Evolutionary conservation across 1,140 invertebrate species (phyloP).

Genomic region (Drosophila insularis): DNA sequence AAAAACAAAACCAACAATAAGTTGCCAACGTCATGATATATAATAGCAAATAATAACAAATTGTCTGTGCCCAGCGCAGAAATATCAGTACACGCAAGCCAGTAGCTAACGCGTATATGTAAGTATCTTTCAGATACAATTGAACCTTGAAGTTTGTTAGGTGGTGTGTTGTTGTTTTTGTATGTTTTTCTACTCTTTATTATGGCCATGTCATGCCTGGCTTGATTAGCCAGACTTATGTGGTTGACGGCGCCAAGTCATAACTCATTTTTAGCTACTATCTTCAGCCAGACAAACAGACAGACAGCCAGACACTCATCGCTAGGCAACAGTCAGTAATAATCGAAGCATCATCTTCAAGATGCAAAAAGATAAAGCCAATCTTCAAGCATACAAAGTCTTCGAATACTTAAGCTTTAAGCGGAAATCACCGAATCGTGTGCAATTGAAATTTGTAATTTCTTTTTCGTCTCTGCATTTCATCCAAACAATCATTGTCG

Average conservation of each 20-base stretch:
- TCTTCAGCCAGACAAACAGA: background rate
- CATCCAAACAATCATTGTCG: conserved; percentile 3
- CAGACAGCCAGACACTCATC: background rate
- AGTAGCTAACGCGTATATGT: conserved; percentile 7
- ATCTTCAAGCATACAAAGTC: conserved; percentile 62
- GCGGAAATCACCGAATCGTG: conserved; percentile 66
- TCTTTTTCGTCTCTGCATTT: conserved; percentile 22
- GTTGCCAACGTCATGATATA: conserved; percentile 72
- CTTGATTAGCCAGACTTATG: conserved; percentile 57
- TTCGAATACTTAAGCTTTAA: conserved; percentile 37
- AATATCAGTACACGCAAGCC: conserved; percentile 20
- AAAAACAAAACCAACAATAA: conserved; percentile 30
- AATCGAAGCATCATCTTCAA: conserved; percentile 27
- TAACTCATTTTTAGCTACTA: conserved; percentile 23
- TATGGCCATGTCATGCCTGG: conserved; percentile 59
- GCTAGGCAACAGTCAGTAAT: too few relatives aligned
- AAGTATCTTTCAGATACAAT: conserved; percentile 63
- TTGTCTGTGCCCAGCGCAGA: conserved; percentile 45
- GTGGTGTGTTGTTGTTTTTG: background rate
- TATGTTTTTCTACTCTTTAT: conserved; percentile 1
- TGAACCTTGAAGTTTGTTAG: conserved; percentile 66
- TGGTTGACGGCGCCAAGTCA: conserved; percentile 17
- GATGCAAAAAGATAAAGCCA: conserved; percentile 42
- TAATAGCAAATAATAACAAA: conserved; percentile 80
- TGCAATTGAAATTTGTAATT: conserved; percentile 59